Evolutionary conservation across 2,113 vertebrate genomes (phyloP), one percentile per base, ranked within the genome.

Genomic region (Eurystomus gularis): DNA sequence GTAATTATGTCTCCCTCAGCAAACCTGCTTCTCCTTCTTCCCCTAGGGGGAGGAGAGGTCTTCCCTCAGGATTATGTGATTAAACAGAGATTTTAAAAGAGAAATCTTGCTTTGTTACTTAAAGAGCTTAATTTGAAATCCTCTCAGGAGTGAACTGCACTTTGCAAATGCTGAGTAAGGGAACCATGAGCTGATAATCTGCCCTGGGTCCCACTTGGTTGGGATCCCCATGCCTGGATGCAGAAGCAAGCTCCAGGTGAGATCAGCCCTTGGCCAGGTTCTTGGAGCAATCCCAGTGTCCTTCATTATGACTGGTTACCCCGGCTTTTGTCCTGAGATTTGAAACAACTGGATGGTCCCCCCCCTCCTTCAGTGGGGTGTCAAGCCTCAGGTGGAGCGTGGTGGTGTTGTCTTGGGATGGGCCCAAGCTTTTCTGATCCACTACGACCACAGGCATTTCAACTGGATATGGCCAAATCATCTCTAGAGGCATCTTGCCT

Each of bases 51-150:
- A 62, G 42, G 64, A 83, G 68, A 94, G 64, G 60, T 55, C 88
- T 93, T 90, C 86, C 73, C 82, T 86, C 57, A 68, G 92, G 93
- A 96, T 96, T 96, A 92, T 46, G 76, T 60, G 72, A 95, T 96
- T 96, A 93, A 88, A 61, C 4, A 92, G 69, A 78, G 79, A 7
- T 86, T 96, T 52, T 95, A 78, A 79, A 90, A 61, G 64, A 88
- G 90, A 86, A 65, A 78, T 92, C 46, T 96, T 89, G 48, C 91
- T 96, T 95, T 96, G 86, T 91, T 92, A 39, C 88, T 94, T 90
- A 82, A 94, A 94, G 90, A 90, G 79, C 68, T 96, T 93, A 92
- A 58, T 88, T 26, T 70, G 12, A 92, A 97, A 96, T 96, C 90
- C 82, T 75, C 95, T 83, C 54, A 25, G 44, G 16, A 88, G 44